Evolutionary conservation across 2,888 invertebrate species (phyloP).

Genomic region (Mythimna lalbum): DNA sequence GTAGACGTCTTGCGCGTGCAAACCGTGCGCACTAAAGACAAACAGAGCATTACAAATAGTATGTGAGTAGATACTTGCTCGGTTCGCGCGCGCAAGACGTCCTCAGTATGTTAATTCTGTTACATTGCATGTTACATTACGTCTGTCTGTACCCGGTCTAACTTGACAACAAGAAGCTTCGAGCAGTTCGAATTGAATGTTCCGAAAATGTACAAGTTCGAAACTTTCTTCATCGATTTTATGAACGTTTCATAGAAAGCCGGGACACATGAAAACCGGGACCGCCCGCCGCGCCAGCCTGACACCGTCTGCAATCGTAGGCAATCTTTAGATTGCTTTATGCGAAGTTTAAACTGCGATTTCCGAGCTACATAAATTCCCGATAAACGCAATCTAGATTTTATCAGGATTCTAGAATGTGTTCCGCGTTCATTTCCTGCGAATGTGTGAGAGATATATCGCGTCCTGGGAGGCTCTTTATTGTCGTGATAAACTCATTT

Average conservation of each 20-base stretch:
- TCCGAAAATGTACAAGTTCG: slow-evolving; percentile 5
- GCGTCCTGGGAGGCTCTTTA: slow-evolving; percentile 25
- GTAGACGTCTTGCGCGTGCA: no score
- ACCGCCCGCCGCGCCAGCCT: slow-evolving; percentile 27
- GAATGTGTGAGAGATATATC: slow-evolving; percentile 47
- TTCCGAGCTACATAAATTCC: slow-evolving; percentile 57
- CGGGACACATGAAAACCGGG: slow-evolving; percentile 28
- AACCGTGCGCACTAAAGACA: no score
- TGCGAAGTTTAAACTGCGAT: slow-evolving; percentile 46
- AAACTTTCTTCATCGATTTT: slow-evolving; percentile 28
- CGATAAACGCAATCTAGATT: slow-evolving; percentile 58
- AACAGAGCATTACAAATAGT: no score
- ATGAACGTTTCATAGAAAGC: slow-evolving; percentile 8
- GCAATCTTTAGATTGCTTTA: slow-evolving; percentile 48
- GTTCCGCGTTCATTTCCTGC: slow-evolving; percentile 58
- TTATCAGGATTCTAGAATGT: slow-evolving; percentile 53
- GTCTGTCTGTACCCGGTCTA: no score
- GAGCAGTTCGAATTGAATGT: neutral
- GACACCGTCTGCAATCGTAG: slow-evolving; percentile 38
- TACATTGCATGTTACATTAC: no score
- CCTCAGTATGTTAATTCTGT: no score
- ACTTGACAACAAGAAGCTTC: neutral
- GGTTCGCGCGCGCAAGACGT: no score
- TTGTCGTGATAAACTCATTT: slow-evolving; percentile 48
- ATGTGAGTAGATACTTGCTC: no score